These are phyloP conservation scores for Trichacis sp. DNA, from an alignment of 2,888 invertebrate genomes.

Conservation along the genomic window DNA sequence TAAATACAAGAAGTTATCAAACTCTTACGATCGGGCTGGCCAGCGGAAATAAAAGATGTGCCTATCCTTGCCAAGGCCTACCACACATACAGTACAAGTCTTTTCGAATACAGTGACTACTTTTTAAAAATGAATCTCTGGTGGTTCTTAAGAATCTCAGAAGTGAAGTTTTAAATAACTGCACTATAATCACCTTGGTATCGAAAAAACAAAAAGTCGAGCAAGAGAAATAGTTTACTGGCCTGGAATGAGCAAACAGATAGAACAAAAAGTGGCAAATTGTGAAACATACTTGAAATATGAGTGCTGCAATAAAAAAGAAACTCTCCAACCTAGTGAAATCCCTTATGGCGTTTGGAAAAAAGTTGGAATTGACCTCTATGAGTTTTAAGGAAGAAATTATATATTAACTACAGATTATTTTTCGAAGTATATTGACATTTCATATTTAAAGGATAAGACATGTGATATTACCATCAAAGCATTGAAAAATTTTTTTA, in stretches of 20 bases:
- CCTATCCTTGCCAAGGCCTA: slow-evolving; percentile 31
- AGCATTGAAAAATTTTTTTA: not conserved
- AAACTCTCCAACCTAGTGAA: slow-evolving; percentile 17
- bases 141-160: slow-evolving; percentile 18
- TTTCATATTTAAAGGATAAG: not conserved
- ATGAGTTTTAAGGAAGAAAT: not conserved
- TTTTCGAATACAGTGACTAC: slow-evolving; percentile 18
- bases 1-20: slow-evolving; percentile 28
- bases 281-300: slow-evolving; percentile 31
- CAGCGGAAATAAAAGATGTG: slow-evolving; percentile 29
- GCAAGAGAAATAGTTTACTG: slow-evolving; percentile 32
- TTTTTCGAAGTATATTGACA: slow-evolving; percentile 16
- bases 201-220: slow-evolving; percentile 28
- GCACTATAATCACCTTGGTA: slow-evolving; percentile 37
- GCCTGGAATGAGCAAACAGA: slow-evolving; percentile 25
- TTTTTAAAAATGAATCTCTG: slow-evolving; percentile 25
- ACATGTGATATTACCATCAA: not conserved
- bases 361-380: slow-evolving; percentile 14
- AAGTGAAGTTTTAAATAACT: slow-evolving; percentile 21
- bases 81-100: slow-evolving; percentile 20
- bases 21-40: slow-evolving; percentile 25
- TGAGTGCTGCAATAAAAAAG: slow-evolving; percentile 19
- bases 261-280: slow-evolving; percentile 11
- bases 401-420: slow-evolving; percentile 14
- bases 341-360: slow-evolving; percentile 23